Percentiles rank a stretch among this genome's conserved stretches.
phyloP scores from a whole-genome alignment of 2,888 invertebrate species.

The Dermolepida albohirtum region DNA sequence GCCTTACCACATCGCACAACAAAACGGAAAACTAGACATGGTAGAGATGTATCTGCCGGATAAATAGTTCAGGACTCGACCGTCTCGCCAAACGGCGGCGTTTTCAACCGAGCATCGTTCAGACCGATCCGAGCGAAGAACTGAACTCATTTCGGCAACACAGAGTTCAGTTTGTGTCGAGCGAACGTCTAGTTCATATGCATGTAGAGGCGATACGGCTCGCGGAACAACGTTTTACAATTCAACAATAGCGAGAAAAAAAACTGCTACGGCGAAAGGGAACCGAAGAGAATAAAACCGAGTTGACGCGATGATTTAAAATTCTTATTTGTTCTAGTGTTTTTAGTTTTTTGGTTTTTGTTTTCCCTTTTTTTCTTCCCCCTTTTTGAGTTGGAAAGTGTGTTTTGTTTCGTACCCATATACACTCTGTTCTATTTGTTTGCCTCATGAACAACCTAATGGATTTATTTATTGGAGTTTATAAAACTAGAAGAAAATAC shows the following conservation, averaged over 20 bases:
- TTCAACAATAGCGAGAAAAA: constrained; percentile 14
- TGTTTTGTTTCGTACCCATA: constrained; percentile 27
- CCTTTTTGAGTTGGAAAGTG: constrained; percentile 28
- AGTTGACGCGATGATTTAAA: constrained; percentile 44
- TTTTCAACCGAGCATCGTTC: constrained; percentile 32
- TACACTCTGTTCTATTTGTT: constrained; percentile 31
- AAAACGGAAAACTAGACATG: constrained; percentile 35
- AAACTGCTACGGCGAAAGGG: constrained; percentile 17
- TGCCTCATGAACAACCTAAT: constrained; percentile 33
- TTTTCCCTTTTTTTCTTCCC: constrained; percentile 41
- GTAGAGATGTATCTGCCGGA: constrained; percentile 29
- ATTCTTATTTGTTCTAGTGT: constrained; percentile 35
- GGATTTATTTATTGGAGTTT: constrained; percentile 41
- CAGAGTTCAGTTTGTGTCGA: constrained; percentile 47
- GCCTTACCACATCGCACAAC: constrained; percentile 26
- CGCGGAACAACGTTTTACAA: constrained; percentile 39
- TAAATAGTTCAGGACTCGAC: constrained; percentile 35
- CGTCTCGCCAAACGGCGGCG: constrained; percentile 41
- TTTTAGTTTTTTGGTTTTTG: constrained; percentile 42
- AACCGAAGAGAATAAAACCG: constrained; percentile 15
- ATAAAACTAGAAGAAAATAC: constrained; percentile 35
- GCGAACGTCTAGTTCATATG: constrained; percentile 51
- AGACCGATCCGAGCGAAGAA: constrained; percentile 21
- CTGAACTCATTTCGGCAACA: constrained; percentile 36
- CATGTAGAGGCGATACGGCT: constrained; percentile 50